Base-by-base conservation (phyloP, 1,140 invertebrate genomes). In the Bombyx mori region DNA sequence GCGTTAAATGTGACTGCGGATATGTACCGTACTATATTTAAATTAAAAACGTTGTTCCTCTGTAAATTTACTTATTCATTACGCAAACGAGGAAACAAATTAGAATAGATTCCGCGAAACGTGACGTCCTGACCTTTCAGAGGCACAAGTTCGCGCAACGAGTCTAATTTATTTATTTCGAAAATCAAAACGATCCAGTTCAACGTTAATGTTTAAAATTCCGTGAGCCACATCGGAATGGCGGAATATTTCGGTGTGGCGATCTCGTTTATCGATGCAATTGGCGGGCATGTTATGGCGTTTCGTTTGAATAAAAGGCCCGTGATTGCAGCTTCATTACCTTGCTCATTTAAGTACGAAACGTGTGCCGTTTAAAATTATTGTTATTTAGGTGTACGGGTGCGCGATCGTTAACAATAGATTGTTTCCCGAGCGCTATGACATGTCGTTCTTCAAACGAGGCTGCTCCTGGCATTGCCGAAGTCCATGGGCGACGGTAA, bases 321-420 rank as follows among this genome's bases (percentile, higher is more conserved):
- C 54, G 44, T 67, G 62, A 67, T 67, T 63, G 57, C 62, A 55
- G 35, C 22, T 54, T 63, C 51, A 57, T 61, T 59, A 59, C 58
- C 44, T 7, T 51, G 12, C 48, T 18, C 46, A 43, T n/a, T 47
- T 54, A 54, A 35, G 26, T 35, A 5, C 26, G 26, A 35, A 35
- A 35, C 26, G 26, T 35, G 4, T 35, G 26, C 26, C 26, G 26
- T 35, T 35, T 35, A 35, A 35, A 35, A 35, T 35, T 3, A 35
- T 35, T 35, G 26, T 35, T 35, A 35, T 35, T 35, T 35, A 35
- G 26, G 26, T 3, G 26, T 35, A 1, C 26, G 26, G 4, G 26
- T 35, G 26, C 26, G 26, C 26, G 26, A 35, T 35, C 4, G 26
- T 35, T 35, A 35, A 35, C 26, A 35, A 35, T 35, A 35, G 26